phyloP scores from a whole-genome alignment of 2,797 vertebrate species.

The Pteronotus mesoamericanus region DNA sequence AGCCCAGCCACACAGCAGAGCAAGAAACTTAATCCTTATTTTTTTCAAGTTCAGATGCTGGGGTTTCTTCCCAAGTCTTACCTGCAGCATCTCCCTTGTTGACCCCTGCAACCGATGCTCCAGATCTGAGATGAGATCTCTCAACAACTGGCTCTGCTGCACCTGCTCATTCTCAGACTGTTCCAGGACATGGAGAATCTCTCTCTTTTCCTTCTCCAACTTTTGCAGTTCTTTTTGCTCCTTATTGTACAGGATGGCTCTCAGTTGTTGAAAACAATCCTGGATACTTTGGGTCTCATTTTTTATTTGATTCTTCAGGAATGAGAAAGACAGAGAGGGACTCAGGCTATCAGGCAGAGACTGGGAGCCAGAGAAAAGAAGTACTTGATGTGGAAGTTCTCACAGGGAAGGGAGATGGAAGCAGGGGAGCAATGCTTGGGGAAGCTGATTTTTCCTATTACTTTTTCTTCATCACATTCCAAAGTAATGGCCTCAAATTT shows the following conservation, averaged over 20 bases:
- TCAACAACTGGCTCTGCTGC: neutral
- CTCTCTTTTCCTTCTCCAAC: neutral
- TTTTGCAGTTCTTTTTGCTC: neutral
- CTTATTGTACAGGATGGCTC: neutral
- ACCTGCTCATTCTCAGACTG: neutral
- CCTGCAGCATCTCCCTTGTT: conserved; percentile 26
- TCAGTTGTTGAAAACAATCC: neutral
- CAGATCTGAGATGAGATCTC: neutral
- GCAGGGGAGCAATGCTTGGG: neutral
- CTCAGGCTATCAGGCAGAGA: neutral
- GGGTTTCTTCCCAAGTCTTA: neutral
- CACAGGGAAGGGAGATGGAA: neutral
- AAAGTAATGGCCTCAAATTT: neutral
- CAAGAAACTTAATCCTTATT: neutral
- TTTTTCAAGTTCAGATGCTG: neutral
- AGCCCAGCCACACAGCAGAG: neutral
- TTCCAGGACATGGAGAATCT: neutral
- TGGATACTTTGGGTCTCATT: neutral
- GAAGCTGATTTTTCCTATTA: neutral
- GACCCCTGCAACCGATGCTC: neutral
- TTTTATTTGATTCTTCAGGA: conserved; percentile 17
- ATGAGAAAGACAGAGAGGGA: neutral
- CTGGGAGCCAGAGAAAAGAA: neutral
- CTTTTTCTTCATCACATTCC: neutral
- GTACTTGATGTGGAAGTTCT: neutral